Conservation (phyloP, 37 sponge, comb jelly and placozoan species). For the Spongilla lacustris region DNA sequence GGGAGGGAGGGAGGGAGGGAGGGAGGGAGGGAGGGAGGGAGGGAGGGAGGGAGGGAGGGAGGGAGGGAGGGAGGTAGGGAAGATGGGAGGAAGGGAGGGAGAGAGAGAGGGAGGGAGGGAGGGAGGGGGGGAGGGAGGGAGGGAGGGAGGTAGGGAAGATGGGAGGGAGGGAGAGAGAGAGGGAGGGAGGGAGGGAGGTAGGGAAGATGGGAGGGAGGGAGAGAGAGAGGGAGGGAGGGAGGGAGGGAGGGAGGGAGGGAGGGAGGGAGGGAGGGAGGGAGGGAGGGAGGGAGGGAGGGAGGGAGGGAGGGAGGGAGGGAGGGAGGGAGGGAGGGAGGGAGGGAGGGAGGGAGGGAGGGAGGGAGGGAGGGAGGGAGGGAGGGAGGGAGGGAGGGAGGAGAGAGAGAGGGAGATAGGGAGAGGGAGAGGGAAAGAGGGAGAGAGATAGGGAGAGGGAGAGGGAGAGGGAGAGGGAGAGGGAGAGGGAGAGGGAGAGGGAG, state of each 20-base stretch:
- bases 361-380: slow-evolving; percentile 19
- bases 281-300: slow-evolving; percentile 18
- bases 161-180: slow-evolving; percentile 32
- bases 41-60: slow-evolving; percentile 38
- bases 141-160: slow-evolving; percentile 13
- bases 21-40: slow-evolving; percentile 44
- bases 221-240: not conserved
- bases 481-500: slow-evolving; percentile 39
- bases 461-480: slow-evolving; percentile 26
- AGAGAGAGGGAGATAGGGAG: not conserved
- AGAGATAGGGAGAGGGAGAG: slow-evolving; percentile 16
- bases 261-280: slow-evolving; percentile 1
- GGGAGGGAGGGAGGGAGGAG: slow-evolving; percentile 5
- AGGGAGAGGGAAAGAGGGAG: not conserved
- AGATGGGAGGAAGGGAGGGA: not conserved
- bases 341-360: slow-evolving; percentile 50
- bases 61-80: too few relatives aligned
- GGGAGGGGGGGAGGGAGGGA: slow-evolving; percentile 18
- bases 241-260: not conserved
- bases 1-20: slow-evolving; percentile 33
- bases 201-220: slow-evolving; percentile 47
- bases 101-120: not conserved
- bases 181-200: slow-evolving; percentile 36
- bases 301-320: slow-evolving; percentile 24
- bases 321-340: slow-evolving; percentile 39